Conservation (phyloP, 2,113 vertebrate genomes). For the Rhipidura dahli region DNA sequence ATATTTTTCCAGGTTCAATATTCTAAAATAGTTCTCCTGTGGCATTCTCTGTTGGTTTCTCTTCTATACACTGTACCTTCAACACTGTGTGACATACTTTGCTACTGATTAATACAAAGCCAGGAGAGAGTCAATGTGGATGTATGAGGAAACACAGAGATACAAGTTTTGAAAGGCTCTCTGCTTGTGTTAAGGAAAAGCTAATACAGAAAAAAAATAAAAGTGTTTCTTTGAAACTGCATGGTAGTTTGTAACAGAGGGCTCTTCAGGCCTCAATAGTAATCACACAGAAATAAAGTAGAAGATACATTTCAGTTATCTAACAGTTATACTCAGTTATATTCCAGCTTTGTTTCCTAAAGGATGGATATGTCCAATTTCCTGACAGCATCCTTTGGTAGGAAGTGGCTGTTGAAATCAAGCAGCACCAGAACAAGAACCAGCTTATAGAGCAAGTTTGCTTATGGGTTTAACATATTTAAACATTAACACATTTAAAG, state of each 20-base stretch:
- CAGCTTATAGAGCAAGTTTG: background rate
- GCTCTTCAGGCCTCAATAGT: background rate
- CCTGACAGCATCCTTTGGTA: background rate
- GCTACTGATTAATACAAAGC: background rate
- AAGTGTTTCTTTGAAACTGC: background rate
- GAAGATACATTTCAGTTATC: background rate
- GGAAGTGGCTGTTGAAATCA: background rate
- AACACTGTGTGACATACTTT: background rate
- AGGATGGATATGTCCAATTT: background rate
- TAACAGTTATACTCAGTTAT: background rate
- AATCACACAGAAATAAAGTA: background rate
- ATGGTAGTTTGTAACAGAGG: background rate
- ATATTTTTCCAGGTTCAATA: background rate
- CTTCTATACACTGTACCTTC: background rate
- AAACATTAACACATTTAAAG: background rate
- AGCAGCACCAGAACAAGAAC: background rate
- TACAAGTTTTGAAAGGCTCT: background rate
- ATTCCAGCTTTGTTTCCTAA: background rate
- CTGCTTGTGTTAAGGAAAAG: background rate
- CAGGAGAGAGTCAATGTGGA: background rate
- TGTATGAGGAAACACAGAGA: background rate
- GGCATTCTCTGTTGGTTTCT: background rate
- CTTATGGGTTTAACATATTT: background rate
- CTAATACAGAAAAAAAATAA: background rate
- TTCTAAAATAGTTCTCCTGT: slow-evolving; percentile 1